Evolutionary conservation across 2,888 invertebrate genomes (phyloP).

Genomic region (Drosophila anceps): DNA sequence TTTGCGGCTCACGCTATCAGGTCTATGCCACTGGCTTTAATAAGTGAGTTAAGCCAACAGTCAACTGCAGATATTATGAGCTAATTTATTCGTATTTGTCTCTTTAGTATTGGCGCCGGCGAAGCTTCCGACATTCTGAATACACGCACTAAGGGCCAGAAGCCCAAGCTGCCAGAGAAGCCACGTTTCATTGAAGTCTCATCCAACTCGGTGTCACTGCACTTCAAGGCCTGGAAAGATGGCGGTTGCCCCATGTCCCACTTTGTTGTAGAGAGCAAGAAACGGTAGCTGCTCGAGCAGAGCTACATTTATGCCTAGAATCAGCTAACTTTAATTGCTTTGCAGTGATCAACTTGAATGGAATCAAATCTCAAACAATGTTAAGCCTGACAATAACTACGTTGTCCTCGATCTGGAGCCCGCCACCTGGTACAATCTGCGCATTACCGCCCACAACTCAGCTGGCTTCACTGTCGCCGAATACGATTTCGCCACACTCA

Average conservation of each 20-base stretch:
- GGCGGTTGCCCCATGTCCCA: slow-evolving; percentile 98
- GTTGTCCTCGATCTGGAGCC: slow-evolving; percentile 96
- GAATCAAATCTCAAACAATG: slow-evolving; percentile 97
- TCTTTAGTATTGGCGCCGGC: slow-evolving; percentile 93
- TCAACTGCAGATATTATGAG: accelerated
- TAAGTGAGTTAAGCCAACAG: slow-evolving; percentile 87
- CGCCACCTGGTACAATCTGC: slow-evolving; percentile 96
- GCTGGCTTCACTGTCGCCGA: slow-evolving; percentile 98
- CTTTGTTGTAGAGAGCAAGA: slow-evolving; percentile 97
- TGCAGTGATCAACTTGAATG: slow-evolving; percentile 93
- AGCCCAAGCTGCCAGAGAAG: slow-evolving; percentile 96
- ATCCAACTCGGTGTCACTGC: slow-evolving; percentile 96
- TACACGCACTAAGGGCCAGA: slow-evolving; percentile 96
- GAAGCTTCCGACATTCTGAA: slow-evolving; percentile 95
- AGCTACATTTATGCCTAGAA: accelerated
- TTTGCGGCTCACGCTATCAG: slow-evolving; percentile 97
- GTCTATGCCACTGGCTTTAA: slow-evolving; percentile 97
- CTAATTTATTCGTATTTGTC: accelerated
- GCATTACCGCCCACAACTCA: slow-evolving; percentile 97
- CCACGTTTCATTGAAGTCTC: slow-evolving; percentile 96
- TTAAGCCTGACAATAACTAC: slow-evolving; percentile 95
- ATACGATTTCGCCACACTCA: slow-evolving; percentile 97
- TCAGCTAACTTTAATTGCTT: not conserved
- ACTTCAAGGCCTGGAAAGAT: slow-evolving; percentile 96
- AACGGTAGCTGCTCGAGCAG: slow-evolving; percentile 88